Evolutionary conservation across 2,888 invertebrate species (phyloP), one percentile per base, ranked within the genome.

Genomic region (Cerceris rybyensis): DNA sequence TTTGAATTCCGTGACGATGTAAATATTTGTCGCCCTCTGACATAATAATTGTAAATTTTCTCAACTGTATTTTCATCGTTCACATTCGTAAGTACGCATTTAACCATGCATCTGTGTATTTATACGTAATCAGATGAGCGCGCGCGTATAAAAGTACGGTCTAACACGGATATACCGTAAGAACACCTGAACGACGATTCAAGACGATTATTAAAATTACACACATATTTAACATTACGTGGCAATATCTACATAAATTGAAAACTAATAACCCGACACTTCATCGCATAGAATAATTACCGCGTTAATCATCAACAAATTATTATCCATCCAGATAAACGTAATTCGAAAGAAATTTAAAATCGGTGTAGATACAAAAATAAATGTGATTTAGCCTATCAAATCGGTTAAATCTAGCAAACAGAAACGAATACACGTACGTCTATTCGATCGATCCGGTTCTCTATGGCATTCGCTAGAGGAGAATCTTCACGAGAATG

Each of bases 401-500:
- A 46, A 46, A 61, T 72, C 61, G 14, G 49, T 72, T 61, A 67
- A 78, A 70, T 64, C 58, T 54, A 11, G 55, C 39, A 28, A 28
- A 28, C 39, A 54, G 43, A 41, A 66, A 63, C 41, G 50, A 73
- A 64, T 52, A 61, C 55, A 72, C 58, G n/a, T 17, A 64, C 63
- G 61, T 49, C 54, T 49, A 74, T 63, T 16, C 66, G 49, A 75
- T 70, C 72, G 69, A 69, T 70, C 39, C 69, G 52, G 49, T 73
- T 64, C 67, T 67, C 42, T 28, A 42, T 28, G 28, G 9, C 39
- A 49, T 14, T 66, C 55, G 28, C 52, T 16, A 28, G 28, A 28
- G 28, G 59, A 50, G 55, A 58, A 50, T 46, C 59, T 61, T 39
- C 60, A 55, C 28, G 49, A 42, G 49, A 73, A 64, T 60, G 72